Evolutionary conservation across 2,888 invertebrate species (phyloP).

Genomic region (Acholoe squamosa): DNA sequence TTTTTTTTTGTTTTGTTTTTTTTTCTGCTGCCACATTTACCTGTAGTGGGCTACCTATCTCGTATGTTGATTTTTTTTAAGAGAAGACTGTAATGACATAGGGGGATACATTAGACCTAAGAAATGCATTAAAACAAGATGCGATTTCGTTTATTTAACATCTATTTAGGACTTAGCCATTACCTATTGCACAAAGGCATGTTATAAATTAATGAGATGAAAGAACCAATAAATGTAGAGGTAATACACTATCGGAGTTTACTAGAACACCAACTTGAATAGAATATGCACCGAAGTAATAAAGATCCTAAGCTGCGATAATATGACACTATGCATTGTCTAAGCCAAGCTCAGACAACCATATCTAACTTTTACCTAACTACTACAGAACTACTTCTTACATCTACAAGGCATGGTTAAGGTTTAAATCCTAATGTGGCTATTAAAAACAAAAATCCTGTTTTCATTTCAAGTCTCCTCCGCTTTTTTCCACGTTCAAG

Average conservation of each 20-base stretch:
- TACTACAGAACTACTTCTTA: neutral
- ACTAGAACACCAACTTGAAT: neutral
- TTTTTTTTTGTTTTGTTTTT: no score
- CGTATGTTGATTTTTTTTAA: no score
- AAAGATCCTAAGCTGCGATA: neutral
- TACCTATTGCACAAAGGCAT: neutral
- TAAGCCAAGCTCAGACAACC: neutral
- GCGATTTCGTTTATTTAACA: neutral
- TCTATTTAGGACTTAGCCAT: slow-evolving; percentile 4
- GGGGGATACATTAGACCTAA: neutral
- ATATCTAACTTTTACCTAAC: neutral
- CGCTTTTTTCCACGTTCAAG: no score
- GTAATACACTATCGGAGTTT: neutral
- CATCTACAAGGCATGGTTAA: neutral
- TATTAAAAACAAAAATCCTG: no score
- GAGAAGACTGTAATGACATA: no score
- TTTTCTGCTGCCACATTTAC: no score
- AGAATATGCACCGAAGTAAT: slow-evolving; percentile 13
- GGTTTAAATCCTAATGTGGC: neutral
- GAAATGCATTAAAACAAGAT: neutral
- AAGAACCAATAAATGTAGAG: neutral
- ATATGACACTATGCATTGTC: neutral
- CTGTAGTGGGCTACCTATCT: no score
- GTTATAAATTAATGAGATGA: neutral
- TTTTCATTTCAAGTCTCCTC: no score